phyloP scores from a whole-genome alignment of 2,888 invertebrate species.

The Tineola bisselliella region DNA sequence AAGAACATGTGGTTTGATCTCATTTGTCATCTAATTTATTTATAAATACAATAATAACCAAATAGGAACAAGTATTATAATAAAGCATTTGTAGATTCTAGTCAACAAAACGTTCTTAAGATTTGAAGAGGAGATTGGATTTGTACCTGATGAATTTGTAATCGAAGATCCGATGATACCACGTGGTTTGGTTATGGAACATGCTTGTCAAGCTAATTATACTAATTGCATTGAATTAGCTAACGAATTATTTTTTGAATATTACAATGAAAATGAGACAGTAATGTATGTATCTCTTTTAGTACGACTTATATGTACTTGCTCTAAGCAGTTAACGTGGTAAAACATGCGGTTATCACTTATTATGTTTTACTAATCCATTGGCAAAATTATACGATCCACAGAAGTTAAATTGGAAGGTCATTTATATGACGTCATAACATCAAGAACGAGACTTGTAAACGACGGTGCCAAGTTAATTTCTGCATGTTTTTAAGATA shows the following conservation, averaged over 20 bases:
- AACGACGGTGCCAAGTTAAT: too few relatives aligned
- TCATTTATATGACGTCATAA: too few relatives aligned
- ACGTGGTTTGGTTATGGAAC: slow-evolving; percentile 53
- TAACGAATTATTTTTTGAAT: slow-evolving; percentile 43
- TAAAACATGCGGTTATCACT: too few relatives aligned
- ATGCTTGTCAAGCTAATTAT: slow-evolving; percentile 46
- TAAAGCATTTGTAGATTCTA: not conserved
- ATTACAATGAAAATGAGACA: not conserved
- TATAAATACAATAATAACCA: not conserved
- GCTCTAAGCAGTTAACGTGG: too few relatives aligned
- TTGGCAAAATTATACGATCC: too few relatives aligned
- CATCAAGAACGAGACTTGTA: too few relatives aligned
- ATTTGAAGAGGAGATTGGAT: slow-evolving; percentile 41
- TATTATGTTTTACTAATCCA: too few relatives aligned
- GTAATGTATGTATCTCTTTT: not conserved
- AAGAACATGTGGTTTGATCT: too few relatives aligned
- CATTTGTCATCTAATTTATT: too few relatives aligned
- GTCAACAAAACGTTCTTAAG: slow-evolving; percentile 14
- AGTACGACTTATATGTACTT: too few relatives aligned
- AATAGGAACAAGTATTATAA: not conserved
- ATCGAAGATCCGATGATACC: slow-evolving; percentile 41
- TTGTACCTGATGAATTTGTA: slow-evolving; percentile 30
- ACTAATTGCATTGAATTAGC: slow-evolving; percentile 52
- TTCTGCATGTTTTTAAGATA: too few relatives aligned
- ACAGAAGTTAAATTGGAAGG: too few relatives aligned